These are phyloP conservation scores for Drosophila aldrichi DNA, from an alignment of 2,888 invertebrate species.

Conservation along the genomic window DNA sequence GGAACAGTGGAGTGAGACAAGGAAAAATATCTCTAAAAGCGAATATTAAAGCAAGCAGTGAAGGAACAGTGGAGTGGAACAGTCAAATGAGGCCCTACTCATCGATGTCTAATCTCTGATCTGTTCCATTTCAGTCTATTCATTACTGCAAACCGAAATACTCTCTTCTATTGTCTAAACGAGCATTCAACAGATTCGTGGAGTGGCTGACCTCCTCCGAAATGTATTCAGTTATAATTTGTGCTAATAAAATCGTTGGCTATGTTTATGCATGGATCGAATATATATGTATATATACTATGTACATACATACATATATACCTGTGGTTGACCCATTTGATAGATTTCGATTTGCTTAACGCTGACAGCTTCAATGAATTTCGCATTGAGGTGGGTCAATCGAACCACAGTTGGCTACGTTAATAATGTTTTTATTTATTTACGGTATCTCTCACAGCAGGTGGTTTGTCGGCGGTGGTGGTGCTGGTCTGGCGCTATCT, in stretches of 20 bases:
- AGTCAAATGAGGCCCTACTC: no score
- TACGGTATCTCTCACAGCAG: slow-evolving; percentile 21
- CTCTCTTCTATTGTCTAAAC: background rate
- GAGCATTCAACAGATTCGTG: slow-evolving; percentile 14
- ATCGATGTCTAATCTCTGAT: no score
- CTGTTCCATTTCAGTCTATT: background rate
- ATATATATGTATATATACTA: background rate
- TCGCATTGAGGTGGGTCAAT: slow-evolving; percentile 61
- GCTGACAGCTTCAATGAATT: slow-evolving; percentile 47
- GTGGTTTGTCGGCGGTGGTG: slow-evolving; percentile 11
- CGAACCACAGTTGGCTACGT: slow-evolving; percentile 7
- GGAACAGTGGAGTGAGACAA: background rate
- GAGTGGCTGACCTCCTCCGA: slow-evolving; percentile 53
- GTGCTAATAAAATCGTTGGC: slow-evolving; percentile 59
- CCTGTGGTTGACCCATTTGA: slow-evolving; percentile 60
- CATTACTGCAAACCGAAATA: background rate
- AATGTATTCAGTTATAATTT: slow-evolving; percentile 74
- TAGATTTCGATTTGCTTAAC: slow-evolving; percentile 42
- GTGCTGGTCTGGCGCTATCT: slow-evolving; percentile 21
- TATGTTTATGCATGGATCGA: slow-evolving; percentile 37
- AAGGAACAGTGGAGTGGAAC: background rate
- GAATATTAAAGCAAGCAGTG: no score
- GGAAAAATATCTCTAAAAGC: background rate
- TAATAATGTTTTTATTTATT: slow-evolving; percentile 27
- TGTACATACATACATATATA: background rate